Evolutionary conservation across 2,113 vertebrate genomes (phyloP).

Genomic region (Embiotoca jacksoni): DNA sequence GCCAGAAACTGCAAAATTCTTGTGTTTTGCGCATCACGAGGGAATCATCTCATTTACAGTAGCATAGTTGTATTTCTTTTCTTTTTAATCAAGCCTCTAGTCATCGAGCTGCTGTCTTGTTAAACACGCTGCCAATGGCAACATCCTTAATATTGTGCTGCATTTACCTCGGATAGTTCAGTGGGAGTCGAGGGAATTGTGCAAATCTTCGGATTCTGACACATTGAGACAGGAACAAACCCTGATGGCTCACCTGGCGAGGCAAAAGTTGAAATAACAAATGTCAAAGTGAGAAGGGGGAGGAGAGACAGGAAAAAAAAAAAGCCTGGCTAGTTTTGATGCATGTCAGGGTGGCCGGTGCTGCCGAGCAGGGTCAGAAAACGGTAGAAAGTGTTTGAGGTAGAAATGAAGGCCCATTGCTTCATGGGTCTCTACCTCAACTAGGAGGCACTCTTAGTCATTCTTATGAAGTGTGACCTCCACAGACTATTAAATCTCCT

Average conservation of each 20-base stretch:
- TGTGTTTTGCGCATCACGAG: conserved; percentile 32
- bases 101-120: conserved; percentile 59
- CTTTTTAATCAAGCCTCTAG: conserved; percentile 38
- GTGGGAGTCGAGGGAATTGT: conserved; percentile 62
- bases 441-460: conserved; percentile 70
- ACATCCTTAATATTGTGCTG: conserved; percentile 37
- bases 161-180: conserved; percentile 69
- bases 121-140: conserved; percentile 62
- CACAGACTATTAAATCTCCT: conserved; percentile 75
- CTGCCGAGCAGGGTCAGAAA: conserved; percentile 67
- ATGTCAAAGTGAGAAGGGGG: conserved; percentile 17
- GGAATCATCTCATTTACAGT: conserved; percentile 54
- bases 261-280: conserved; percentile 59
- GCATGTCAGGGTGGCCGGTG: conserved; percentile 62
- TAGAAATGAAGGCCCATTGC: conserved; percentile 79
- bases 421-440: conserved; percentile 64
- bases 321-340: conserved; percentile 58
- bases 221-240: conserved; percentile 55
- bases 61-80: conserved; percentile 26
- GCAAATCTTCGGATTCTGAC: conserved; percentile 60
- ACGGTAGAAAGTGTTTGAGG: conserved; percentile 68
- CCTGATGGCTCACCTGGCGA: conserved; percentile 61
- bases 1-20: conserved; percentile 26
- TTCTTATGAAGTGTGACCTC: conserved; percentile 81
- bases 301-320: background rate